Base-by-base conservation (phyloP, 2,888 invertebrate species). In the Amphipyra tragopoginis region DNA sequence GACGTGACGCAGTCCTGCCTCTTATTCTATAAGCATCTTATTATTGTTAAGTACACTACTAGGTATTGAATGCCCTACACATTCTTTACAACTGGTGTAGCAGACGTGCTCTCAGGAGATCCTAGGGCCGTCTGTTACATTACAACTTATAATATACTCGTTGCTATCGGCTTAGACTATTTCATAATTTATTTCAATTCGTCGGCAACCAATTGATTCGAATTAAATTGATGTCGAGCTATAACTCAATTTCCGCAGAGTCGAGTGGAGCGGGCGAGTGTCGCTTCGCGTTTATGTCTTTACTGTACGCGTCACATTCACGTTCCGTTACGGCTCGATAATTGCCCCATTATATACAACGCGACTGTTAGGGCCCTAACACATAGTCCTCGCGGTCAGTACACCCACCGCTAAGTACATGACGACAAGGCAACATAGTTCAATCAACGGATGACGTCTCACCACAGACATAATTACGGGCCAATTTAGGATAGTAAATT, bases 401-500 rank as follows among this genome's bases (percentile, higher is more conserved):
- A 29, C 29, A 7, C 5, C 7, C 9, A 10, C 36, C 36, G 10
- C 10, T 36, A 13, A 10, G 0, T 5, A 33, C 5, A 8, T 36
- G 36, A 10, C 49, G n/a, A 39, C 49, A 38, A 15, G 49, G 49
- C 26, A 1, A 21, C 21, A 39, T 10, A 7, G 26, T 8, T 49
- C 42, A 42, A 34, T 56, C 15, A 9, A 34, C n/a, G 10, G 39
- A 48, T 29, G 55, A 33, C 42, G 29, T n/a, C 11, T 43, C 11
- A 3, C 11, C 36, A 14, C 15, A 8, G 15, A 14, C 11, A 10
- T 52, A n/a, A 58, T 39, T 58, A 21, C 33, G 13, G 21, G 44
- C 14, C 33, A 45, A 58, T 58, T 58, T 33, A 39, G 14, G 13
- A n/a, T 45, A 21, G 33, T 44, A 33, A 44, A 45, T 14, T 14